Conservation (phyloP, 2,888 invertebrate species). For the Phyto melanocephala region DNA sequence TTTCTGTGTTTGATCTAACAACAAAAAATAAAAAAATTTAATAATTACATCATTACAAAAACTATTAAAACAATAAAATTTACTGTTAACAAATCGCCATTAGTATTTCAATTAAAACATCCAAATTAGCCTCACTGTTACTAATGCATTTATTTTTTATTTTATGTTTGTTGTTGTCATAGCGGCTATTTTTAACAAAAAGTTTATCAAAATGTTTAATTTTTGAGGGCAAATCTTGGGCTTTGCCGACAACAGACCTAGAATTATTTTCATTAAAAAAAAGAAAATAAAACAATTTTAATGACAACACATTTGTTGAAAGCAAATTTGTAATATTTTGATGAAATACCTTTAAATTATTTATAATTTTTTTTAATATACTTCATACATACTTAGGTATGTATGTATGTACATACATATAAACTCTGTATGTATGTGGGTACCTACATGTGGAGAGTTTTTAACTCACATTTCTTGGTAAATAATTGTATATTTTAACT, state of each 20-base stretch:
- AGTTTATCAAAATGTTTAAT: neutral
- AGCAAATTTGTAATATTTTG: neutral
- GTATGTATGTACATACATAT: too few relatives aligned
- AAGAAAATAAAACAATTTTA: neutral
- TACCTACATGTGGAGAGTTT: too few relatives aligned
- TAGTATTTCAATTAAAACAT: too few relatives aligned
- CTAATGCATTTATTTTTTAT: neutral
- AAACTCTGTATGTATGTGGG: too few relatives aligned
- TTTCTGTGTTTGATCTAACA: too few relatives aligned
- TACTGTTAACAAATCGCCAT: too few relatives aligned
- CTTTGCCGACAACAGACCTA: neutral
- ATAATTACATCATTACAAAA: too few relatives aligned
- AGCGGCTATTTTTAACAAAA: slow-evolving; percentile 5
- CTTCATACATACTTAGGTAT: too few relatives aligned
- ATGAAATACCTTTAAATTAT: neutral
- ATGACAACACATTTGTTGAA: neutral
- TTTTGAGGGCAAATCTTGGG: neutral
- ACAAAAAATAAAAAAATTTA: too few relatives aligned
- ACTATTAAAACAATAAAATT: too few relatives aligned
- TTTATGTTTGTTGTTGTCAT: neutral
- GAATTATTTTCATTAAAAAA: neutral
- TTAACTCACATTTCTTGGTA: too few relatives aligned
- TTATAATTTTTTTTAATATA: neutral
- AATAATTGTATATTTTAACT: neutral
- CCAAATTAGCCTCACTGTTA: neutral